phyloP scores from a whole-genome alignment of 2,113 vertebrate species.

The Oreochromis aureus region DNA sequence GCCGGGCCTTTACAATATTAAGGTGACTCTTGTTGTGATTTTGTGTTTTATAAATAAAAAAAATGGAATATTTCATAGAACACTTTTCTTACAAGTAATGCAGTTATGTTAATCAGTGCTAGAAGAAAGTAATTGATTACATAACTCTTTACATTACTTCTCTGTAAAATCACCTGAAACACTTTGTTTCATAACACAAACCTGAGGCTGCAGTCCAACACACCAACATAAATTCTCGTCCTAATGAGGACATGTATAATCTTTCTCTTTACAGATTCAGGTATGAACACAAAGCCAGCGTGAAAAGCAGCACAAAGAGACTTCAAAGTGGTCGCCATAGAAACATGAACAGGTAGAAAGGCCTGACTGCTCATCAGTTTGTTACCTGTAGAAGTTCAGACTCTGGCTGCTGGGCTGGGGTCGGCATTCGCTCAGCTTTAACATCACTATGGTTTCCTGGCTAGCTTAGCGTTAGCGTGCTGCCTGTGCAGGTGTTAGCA shows the following conservation, averaged over 20 bases:
- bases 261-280: neutral
- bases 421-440: neutral
- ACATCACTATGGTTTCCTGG: neutral
- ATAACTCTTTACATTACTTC: neutral
- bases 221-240: neutral
- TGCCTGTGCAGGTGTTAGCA: neutral
- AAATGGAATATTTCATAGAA: neutral
- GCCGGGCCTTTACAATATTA: neutral
- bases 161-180: neutral
- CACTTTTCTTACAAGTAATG: neutral
- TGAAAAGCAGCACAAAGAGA: neutral
- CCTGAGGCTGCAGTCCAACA: neutral
- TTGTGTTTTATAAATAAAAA: fast-evolving
- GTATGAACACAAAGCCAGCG: neutral
- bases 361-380: neutral
- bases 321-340: neutral
- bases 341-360: neutral
- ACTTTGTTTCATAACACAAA: neutral
- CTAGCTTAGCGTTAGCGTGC: neutral
- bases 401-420: neutral
- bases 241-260: neutral
- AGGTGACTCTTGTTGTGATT: neutral
- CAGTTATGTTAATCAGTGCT: neutral
- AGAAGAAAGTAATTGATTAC: neutral
- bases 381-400: neutral